These are phyloP conservation scores for Oxystoma pomonae DNA, from an alignment of 2,888 invertebrate species.

Conservation along the genomic window DNA sequence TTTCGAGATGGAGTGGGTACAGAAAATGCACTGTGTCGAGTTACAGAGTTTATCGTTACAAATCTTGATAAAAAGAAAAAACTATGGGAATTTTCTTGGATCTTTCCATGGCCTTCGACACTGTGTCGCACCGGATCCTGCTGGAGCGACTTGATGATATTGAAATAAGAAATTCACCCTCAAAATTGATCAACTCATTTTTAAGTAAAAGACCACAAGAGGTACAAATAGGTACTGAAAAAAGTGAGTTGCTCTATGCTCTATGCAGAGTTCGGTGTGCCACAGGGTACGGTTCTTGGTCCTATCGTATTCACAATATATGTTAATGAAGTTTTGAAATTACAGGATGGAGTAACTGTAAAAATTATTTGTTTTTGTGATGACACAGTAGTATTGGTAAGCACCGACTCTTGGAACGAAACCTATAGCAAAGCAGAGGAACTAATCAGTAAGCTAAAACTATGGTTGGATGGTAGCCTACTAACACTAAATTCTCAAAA, in stretches of 20 bases:
- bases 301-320: neutral
- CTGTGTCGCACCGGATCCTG: neutral
- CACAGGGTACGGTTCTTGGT: neutral
- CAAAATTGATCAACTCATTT: neutral
- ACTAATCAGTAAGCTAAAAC: neutral
- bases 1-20: neutral
- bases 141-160: neutral
- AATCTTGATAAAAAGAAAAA: neutral
- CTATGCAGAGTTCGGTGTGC: too few relatives aligned
- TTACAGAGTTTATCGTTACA: neutral
- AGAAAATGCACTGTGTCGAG: neutral
- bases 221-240: neutral
- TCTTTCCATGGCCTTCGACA: neutral
- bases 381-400: neutral
- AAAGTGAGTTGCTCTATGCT: too few relatives aligned
- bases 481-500: neutral
- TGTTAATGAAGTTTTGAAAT: neutral
- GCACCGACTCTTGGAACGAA: neutral
- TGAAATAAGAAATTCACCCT: neutral
- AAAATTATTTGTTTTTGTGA: neutral
- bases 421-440: neutral
- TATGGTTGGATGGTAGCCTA: neutral
- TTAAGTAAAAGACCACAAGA: neutral
- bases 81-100: neutral
- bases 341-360: too few relatives aligned